Conservation (phyloP, 2,797 vertebrate genomes). For the Sandelia bainsii region DNA sequence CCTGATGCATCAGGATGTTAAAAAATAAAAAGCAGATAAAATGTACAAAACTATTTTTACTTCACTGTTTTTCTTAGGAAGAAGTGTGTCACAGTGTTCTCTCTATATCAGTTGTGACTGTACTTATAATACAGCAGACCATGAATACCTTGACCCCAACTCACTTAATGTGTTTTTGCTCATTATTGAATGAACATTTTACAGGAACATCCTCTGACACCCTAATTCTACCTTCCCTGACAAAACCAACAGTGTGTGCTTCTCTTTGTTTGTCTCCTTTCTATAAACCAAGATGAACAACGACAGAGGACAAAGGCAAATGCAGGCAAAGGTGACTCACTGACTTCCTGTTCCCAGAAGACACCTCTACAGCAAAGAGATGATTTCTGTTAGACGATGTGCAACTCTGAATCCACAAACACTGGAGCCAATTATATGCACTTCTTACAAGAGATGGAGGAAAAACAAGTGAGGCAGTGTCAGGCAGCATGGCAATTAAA, state of each 20-base stretch:
- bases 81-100: background rate
- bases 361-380: constrained; percentile 76
- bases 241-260: constrained; percentile 28
- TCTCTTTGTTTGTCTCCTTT: constrained; percentile 47
- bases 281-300: constrained; percentile 58
- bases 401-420: constrained; percentile 77
- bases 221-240: constrained; percentile 14
- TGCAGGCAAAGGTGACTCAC: constrained; percentile 72
- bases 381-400: constrained; percentile 76
- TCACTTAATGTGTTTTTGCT: constrained; percentile 21
- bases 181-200: constrained; percentile 31
- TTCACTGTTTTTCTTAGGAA: background rate
- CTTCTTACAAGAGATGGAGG: constrained; percentile 70
- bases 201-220: constrained; percentile 8
- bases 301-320: constrained; percentile 65
- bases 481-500: constrained; percentile 78
- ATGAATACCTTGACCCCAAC: constrained; percentile 7
- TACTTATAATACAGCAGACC: background rate
- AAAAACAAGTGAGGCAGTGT: constrained; percentile 72
- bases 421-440: constrained; percentile 77
- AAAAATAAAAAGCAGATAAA: constrained; percentile 14
- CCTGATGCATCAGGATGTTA: constrained; percentile 8
- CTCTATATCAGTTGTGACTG: constrained; percentile 2
- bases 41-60: constrained; percentile 1
- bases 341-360: constrained; percentile 74